Conservation (phyloP, 2,888 invertebrate genomes). For the Reticulitermes lucifugus region DNA sequence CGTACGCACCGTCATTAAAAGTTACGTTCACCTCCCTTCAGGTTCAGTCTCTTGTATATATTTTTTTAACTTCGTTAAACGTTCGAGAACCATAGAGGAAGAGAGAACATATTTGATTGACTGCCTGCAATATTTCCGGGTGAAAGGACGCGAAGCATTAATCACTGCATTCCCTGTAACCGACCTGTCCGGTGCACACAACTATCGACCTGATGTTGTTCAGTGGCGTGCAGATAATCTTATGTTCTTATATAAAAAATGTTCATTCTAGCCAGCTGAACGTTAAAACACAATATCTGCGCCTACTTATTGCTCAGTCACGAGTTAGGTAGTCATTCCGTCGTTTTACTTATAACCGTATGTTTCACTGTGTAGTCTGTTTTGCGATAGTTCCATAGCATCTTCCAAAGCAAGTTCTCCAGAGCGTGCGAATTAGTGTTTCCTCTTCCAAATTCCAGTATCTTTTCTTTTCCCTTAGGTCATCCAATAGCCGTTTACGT, state of each 20-base stretch:
- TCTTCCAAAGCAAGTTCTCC: too few relatives aligned
- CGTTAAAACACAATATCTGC: too few relatives aligned
- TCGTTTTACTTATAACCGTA: too few relatives aligned
- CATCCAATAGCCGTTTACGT: too few relatives aligned
- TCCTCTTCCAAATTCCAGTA: too few relatives aligned
- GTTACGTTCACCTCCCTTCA: not conserved
- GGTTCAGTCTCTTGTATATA: not conserved
- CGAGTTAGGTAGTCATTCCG: too few relatives aligned
- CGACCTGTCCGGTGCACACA: slow-evolving; percentile 18
- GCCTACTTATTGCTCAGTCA: too few relatives aligned
- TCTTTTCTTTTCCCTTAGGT: too few relatives aligned
- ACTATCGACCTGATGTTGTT: not conserved
- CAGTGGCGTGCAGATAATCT: slow-evolving; percentile 3
- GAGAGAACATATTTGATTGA: slow-evolving; percentile 38
- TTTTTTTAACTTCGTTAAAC: slow-evolving; percentile 8
- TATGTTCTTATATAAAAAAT: not conserved
- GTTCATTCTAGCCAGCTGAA: not conserved
- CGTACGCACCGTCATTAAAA: not conserved
- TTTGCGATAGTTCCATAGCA: too few relatives aligned
- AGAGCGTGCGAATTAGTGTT: too few relatives aligned
- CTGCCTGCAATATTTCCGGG: slow-evolving; percentile 40
- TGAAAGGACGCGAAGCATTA: slow-evolving; percentile 34
- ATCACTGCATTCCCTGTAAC: slow-evolving; percentile 44
- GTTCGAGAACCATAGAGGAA: not conserved
- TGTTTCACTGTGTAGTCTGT: too few relatives aligned